These are phyloP conservation scores for Agelastica alni DNA, from an alignment of 2,888 invertebrate species.

Conservation along the genomic window DNA sequence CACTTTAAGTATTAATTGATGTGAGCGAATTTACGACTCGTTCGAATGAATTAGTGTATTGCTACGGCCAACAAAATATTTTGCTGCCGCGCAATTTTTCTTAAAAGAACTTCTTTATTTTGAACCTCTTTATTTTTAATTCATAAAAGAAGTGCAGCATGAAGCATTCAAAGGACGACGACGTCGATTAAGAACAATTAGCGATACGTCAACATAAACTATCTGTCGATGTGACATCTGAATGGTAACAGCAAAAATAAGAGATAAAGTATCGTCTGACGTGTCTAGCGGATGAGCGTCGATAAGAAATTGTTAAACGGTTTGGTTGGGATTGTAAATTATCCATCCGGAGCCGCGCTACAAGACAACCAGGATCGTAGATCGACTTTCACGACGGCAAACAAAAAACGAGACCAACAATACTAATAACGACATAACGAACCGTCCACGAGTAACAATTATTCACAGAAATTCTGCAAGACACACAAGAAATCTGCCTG, in stretches of 20 bases:
- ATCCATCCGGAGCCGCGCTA: conserved; percentile 25
- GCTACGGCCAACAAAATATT: too few relatives aligned
- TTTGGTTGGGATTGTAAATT: conserved; percentile 30
- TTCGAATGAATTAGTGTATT: too few relatives aligned
- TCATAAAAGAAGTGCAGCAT: background rate
- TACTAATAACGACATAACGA: too few relatives aligned
- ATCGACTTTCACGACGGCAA: too few relatives aligned
- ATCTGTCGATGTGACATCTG: conserved; percentile 27
- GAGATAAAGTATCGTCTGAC: conserved; percentile 31
- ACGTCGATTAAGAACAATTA: conserved; percentile 15
- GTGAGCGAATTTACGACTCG: too few relatives aligned
- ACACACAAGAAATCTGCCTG: too few relatives aligned
- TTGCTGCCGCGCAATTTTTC: background rate
- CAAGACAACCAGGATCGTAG: too few relatives aligned
- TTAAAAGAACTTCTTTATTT: background rate
- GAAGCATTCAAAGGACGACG: background rate
- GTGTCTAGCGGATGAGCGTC: conserved; percentile 25
- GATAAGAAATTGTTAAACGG: conserved; percentile 33
- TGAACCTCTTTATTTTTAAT: background rate
- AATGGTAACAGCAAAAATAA: conserved; percentile 29
- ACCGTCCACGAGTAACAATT: too few relatives aligned
- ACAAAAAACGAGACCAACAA: too few relatives aligned
- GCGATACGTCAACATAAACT: conserved; percentile 29
- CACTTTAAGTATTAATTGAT: too few relatives aligned
- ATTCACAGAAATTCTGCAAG: too few relatives aligned